Evolutionary conservation across 2,797 vertebrate species (phyloP).

Genomic region (Petrocephalus schoutedeni): DNA sequence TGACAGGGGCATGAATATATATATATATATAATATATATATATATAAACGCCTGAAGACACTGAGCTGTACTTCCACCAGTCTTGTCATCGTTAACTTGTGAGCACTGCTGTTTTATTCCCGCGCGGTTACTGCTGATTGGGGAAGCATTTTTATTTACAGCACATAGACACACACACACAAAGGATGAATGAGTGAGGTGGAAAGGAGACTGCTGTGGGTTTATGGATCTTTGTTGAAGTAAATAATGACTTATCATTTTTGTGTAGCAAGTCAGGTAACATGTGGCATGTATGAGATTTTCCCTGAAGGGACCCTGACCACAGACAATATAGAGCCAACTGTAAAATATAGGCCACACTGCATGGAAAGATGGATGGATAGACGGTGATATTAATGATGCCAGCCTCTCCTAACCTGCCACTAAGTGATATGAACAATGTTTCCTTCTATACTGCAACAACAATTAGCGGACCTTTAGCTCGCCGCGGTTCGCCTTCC

Average conservation of each 20-base stretch:
- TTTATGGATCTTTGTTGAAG: slow-evolving; percentile 32
- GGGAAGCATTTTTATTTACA: neutral
- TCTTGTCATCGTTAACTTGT: slow-evolving; percentile 5
- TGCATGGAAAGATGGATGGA: slow-evolving; percentile 30
- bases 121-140: neutral
- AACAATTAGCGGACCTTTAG: slow-evolving; percentile 49
- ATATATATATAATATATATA: neutral
- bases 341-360: slow-evolving; percentile 32
- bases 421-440: slow-evolving; percentile 45
- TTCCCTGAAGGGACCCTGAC: slow-evolving; percentile 24
- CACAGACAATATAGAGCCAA: neutral
- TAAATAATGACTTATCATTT: slow-evolving; percentile 41
- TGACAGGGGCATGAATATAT: slow-evolving; percentile 3
- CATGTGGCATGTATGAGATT: slow-evolving; percentile 29
- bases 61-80: neutral
- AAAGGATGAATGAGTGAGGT: neutral
- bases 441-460: slow-evolving; percentile 54
- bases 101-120: neutral
- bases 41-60: neutral
- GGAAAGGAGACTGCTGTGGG: slow-evolving; percentile 21
- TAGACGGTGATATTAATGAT: slow-evolving; percentile 45
- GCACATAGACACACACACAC: neutral
- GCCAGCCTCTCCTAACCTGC: slow-evolving; percentile 44
- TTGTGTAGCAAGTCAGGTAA: slow-evolving; percentile 29
- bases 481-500: neutral